Percentiles rank a stretch among this genome's conserved stretches.
phyloP scores from a whole-genome alignment of 2,888 invertebrate genomes.

The Eilema sororculum region DNA sequence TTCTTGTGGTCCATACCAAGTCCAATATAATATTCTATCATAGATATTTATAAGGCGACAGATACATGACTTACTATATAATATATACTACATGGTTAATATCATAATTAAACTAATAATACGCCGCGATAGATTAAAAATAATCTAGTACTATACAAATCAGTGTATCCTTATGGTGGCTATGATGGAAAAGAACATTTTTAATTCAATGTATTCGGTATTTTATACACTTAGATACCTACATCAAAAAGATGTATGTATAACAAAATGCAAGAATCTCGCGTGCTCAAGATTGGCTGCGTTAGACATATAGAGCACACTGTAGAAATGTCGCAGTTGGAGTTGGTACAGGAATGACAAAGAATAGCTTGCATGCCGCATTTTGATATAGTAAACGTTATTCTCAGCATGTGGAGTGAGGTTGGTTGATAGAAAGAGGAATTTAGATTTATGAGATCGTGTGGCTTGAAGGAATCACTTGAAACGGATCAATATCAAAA shows the following conservation, averaged over 20 bases:
- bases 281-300: slow-evolving; percentile 42
- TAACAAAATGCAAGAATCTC: slow-evolving; percentile 36
- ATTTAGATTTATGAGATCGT: neutral
- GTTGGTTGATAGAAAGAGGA: neutral
- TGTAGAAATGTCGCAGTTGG: neutral
- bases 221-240: neutral
- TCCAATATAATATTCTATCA: too few relatives aligned
- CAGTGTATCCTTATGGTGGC: too few relatives aligned
- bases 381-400: slow-evolving; percentile 7
- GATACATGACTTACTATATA: too few relatives aligned
- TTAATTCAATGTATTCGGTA: neutral
- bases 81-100: too few relatives aligned
- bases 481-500: too few relatives aligned
- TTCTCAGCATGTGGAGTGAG: neutral
- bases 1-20: too few relatives aligned
- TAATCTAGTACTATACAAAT: too few relatives aligned
- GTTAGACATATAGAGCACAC: slow-evolving; percentile 30
- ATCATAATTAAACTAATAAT: too few relatives aligned
- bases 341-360: slow-evolving; percentile 4
- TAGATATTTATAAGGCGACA: too few relatives aligned
- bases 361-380: neutral
- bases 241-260: neutral
- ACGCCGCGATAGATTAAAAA: too few relatives aligned
- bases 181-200: too few relatives aligned
- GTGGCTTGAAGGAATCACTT: neutral